A percentile compares a stretch with the other conserved stretches of the same genome.
Evolutionary conservation across 2,113 vertebrate genomes (phyloP).

Genomic region (Embiotoca jacksoni): DNA sequence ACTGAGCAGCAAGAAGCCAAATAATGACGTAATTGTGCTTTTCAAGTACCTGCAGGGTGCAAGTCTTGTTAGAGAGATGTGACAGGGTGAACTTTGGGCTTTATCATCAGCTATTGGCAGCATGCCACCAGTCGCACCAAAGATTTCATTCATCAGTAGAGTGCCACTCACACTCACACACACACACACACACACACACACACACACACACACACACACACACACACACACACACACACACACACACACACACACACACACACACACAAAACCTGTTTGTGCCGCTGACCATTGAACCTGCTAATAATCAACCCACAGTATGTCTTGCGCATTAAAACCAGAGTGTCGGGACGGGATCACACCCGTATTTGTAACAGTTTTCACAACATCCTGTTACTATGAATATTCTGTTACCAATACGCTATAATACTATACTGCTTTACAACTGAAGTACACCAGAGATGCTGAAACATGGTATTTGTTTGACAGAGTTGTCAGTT

Average conservation of each 20-base stretch:
- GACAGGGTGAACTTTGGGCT: constrained; percentile 38
- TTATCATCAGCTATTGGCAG: constrained; percentile 23
- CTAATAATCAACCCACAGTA: constrained; percentile 8
- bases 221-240: background rate
- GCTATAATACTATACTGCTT: too few relatives aligned
- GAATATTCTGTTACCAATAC: background rate
- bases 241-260: too few relatives aligned
- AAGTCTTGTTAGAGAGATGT: background rate
- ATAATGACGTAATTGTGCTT: background rate
- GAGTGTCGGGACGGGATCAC: background rate
- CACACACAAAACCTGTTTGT: background rate
- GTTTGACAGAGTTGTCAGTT: too few relatives aligned
- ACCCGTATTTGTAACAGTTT: background rate
- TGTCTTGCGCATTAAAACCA: background rate
- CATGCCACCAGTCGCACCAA: background rate
- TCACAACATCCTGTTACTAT: background rate
- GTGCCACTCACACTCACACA: background rate
- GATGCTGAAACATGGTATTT: too few relatives aligned
- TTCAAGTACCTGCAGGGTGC: constrained; percentile 4
- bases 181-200: background rate
- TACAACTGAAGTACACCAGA: too few relatives aligned
- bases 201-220: background rate
- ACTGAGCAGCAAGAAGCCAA: background rate
- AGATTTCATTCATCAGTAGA: background rate
- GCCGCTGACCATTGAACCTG: constrained; percentile 8